Evolutionary conservation across 1,140 invertebrate species (phyloP), one percentile per base, ranked within the genome.

Genomic region (Argopecten irradians): DNA sequence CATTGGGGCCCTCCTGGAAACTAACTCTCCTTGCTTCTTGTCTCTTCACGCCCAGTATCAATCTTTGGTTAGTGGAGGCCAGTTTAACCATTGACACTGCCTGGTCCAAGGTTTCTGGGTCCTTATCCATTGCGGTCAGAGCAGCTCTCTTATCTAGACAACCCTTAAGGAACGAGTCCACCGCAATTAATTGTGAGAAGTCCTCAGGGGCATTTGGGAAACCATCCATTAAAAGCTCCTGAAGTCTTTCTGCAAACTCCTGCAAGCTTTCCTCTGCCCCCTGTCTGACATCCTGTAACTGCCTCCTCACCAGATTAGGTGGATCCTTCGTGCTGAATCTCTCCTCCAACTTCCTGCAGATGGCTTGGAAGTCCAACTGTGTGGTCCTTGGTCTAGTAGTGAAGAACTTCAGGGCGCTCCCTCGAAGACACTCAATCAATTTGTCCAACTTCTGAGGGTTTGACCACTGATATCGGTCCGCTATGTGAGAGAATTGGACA

Each of bases 121-220:
- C 55, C 34, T 89, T 89, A 84, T 89, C 88, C 82, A 89, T 36
- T 5, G 88, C 86, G 1, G 34, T 87, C 22, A 89, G 34, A 13
- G 36, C 88, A 28, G 88, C 82, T 33, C 34, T 39, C 34, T 89
- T 89, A 34, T 86, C 83, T 41, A 39, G 22, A 34, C 88, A 89
- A 41, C 88, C 84, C 28, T 43, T 86, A 0, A 86, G n/a, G 39
- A 83, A 89, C 0, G 88, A 43, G 36, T 89, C 88, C 0, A 86
- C 55, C 32, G 43, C 84, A 19, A 86, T 34, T 1, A 46, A 82
- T 83, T 86, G 83, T 11, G 83, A 33, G 34, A 84, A 86, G 1
- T 41, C 19, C 19, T 89, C 88, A 0, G 88, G 88, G 0, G 88
- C 41, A 16, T 85, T 84, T 14, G 88, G 84, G 35, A 86, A 86